Evolutionary conservation across 2,888 invertebrate species (phyloP).

Genomic region (Malthinus seriepunctatus): DNA sequence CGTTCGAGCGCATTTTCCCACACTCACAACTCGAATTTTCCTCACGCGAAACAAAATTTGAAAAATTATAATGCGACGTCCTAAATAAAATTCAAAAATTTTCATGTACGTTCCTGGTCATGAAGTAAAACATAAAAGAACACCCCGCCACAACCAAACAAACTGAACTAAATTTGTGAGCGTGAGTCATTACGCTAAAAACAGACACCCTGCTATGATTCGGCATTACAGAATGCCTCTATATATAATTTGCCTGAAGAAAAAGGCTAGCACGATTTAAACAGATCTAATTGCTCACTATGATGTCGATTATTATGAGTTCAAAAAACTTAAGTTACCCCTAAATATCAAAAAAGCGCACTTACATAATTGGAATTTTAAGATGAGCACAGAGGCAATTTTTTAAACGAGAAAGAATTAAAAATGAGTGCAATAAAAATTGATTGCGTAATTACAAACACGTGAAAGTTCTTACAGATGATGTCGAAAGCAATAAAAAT

Average conservation of each 20-base stretch:
- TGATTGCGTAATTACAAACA: too few relatives aligned
- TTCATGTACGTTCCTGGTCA: constrained; percentile 27
- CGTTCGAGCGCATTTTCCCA: not conserved
- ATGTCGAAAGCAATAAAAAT: too few relatives aligned
- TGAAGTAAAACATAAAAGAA: constrained; percentile 35
- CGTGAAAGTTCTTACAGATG: too few relatives aligned
- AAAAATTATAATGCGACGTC: too few relatives aligned
- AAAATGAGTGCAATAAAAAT: too few relatives aligned
- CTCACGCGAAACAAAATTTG: too few relatives aligned
- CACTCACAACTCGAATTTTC: too few relatives aligned
- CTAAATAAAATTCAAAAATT: not conserved
- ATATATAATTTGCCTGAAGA: constrained; percentile 25
- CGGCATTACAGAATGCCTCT: constrained; percentile 30
- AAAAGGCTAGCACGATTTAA: constrained; percentile 18
- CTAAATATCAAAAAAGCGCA: not conserved
- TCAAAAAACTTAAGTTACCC: constrained; percentile 12
- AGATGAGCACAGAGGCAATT: too few relatives aligned
- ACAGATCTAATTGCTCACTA: constrained; percentile 4
- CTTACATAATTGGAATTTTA: too few relatives aligned
- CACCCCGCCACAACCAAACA: constrained; percentile 46
- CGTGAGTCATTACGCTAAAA: constrained; percentile 47
- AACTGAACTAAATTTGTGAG: constrained; percentile 46
- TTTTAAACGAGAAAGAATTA: too few relatives aligned
- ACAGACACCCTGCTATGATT: constrained; percentile 38
- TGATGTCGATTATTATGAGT: constrained; percentile 8